phyloP scores from a whole-genome alignment of 1,140 invertebrate genomes.

The Hydropsyche tenuis region DNA sequence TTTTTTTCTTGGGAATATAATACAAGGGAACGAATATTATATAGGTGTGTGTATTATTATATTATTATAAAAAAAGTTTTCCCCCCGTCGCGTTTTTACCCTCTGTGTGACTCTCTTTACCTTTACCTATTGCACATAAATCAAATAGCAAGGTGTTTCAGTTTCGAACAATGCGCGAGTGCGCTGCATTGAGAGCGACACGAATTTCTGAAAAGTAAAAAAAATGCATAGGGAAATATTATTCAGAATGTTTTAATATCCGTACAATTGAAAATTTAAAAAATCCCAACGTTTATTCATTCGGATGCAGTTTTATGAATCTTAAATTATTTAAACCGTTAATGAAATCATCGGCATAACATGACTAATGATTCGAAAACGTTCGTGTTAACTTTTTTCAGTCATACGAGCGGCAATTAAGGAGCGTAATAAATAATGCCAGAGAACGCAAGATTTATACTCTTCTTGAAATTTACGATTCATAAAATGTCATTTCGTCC shows the following conservation, averaged over 20 bases:
- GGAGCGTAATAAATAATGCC: too few species aligned
- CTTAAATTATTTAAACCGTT: too few species aligned
- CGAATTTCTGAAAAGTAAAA: too few species aligned
- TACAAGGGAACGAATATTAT: conserved; percentile 27
- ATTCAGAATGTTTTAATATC: not conserved
- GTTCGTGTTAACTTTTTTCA: too few species aligned
- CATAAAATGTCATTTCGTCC: too few species aligned
- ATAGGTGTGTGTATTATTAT: not conserved
- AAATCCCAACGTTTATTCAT: not conserved
- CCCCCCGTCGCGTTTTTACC: conserved; percentile 16
- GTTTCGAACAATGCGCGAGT: conserved; percentile 4
- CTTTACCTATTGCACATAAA: conserved; percentile 45
- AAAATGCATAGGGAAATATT: not conserved
- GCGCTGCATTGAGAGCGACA: too few species aligned
- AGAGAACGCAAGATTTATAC: too few species aligned
- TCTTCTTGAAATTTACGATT: too few species aligned
- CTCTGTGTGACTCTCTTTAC: conserved; percentile 17
- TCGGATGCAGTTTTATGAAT: not conserved
- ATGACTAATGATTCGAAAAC: too few species aligned
- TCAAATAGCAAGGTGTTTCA: conserved; percentile 47
- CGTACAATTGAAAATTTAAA: not conserved
- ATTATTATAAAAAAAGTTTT: conserved; percentile 21
- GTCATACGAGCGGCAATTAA: too few species aligned
- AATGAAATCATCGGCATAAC: not conserved
- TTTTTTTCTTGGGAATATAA: conserved; percentile 35